Percentiles rank a stretch among this genome's conserved stretches.
Evolutionary conservation across 2,888 invertebrate genomes (phyloP).

Genomic region (Ophion slaviceki): DNA sequence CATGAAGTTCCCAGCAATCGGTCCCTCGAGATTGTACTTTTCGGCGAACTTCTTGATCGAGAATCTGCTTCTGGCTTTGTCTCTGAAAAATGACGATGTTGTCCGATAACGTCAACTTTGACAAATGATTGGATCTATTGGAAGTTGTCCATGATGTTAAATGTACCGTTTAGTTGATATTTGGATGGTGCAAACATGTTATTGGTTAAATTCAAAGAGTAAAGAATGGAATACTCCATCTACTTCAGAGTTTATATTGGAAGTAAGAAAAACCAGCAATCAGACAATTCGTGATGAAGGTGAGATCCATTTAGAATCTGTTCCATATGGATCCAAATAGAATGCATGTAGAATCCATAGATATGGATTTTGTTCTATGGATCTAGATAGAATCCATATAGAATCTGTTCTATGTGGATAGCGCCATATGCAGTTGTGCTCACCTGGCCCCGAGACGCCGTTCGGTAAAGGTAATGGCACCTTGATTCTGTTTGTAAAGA

Average conservation of each 20-base stretch:
- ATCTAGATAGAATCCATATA: no score
- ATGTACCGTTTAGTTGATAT: no score
- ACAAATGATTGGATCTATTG: not conserved
- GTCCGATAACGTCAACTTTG: not conserved
- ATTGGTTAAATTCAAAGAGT: not conserved
- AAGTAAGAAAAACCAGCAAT: not conserved
- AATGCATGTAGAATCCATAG: no score
- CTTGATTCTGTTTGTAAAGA: slow-evolving; percentile 81
- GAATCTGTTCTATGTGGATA: not conserved
- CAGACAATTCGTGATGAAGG: no score
- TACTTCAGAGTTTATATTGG: not conserved
- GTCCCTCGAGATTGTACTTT: slow-evolving; percentile 86
- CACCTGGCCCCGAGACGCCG: slow-evolving; percentile 78
- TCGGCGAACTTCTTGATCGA: slow-evolving; percentile 86
- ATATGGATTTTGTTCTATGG: not conserved
- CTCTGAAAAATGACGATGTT: slow-evolving; percentile 70
- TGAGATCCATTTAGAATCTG: no score
- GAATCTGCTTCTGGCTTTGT: slow-evolving; percentile 85
- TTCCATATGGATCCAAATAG: not conserved
- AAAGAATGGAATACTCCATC: not conserved
- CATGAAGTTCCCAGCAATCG: slow-evolving; percentile 87
- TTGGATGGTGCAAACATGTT: no score
- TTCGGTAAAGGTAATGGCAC: slow-evolving; percentile 81
- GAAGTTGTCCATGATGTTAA: no score
- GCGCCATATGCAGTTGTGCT: slow-evolving; percentile 9